Conservation (phyloP, 1,140 invertebrate genomes). For the Cyclargus thomasi region DNA sequence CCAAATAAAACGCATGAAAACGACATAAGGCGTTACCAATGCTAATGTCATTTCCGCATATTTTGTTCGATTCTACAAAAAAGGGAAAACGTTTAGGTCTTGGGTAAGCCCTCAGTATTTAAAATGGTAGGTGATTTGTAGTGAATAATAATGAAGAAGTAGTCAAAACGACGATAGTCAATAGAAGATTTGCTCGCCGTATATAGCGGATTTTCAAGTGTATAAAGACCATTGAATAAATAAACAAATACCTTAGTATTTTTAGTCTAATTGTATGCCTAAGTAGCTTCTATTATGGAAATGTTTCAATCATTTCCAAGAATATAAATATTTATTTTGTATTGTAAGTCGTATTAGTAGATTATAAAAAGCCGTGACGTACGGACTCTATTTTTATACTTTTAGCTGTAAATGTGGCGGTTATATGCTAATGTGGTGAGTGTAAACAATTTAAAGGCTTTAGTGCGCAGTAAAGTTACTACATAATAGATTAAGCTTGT, state of each 20-base stretch:
- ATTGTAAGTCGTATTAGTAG: neutral
- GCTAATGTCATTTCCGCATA: too few relatives aligned
- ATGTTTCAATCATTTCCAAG: neutral
- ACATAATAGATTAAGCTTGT: neutral
- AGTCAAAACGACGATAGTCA: too few relatives aligned
- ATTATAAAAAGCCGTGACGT: neutral
- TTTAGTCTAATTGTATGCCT: neutral
- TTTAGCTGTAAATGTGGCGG: too few relatives aligned
- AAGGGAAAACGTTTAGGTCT: too few relatives aligned
- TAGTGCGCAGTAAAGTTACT: neutral
- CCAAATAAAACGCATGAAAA: too few relatives aligned
- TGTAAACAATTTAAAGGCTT: slow-evolving; percentile 3
- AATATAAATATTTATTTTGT: neutral
- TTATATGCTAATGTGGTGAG: neutral
- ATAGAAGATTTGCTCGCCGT: too few relatives aligned
- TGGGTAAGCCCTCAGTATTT: too few relatives aligned
- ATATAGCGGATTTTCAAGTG: neutral
- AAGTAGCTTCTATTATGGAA: neutral
- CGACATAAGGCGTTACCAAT: too few relatives aligned
- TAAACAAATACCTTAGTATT: neutral
- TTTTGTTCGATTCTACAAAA: too few relatives aligned
- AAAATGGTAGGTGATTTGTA: too few relatives aligned
- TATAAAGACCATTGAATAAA: neutral
- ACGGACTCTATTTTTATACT: neutral
- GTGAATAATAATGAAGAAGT: too few relatives aligned